Conservation (phyloP, 2,797 vertebrate species). For the Siniperca obscura region DNA sequence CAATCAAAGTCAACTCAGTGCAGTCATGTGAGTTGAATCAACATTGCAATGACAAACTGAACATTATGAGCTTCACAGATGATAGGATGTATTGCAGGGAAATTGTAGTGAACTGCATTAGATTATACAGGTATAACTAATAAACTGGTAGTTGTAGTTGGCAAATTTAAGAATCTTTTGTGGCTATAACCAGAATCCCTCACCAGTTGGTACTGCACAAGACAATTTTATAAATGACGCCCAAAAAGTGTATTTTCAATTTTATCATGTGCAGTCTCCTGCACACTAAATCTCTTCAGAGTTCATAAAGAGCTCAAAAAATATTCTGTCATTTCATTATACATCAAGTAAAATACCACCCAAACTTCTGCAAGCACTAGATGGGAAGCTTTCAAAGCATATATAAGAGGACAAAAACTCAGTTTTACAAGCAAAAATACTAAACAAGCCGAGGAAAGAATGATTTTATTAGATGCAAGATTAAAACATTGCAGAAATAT, state of each 20-base stretch:
- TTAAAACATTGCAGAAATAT: no score
- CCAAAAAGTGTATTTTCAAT: no score
- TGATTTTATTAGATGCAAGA: no score
- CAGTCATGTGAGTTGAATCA: slow-evolving; percentile 9
- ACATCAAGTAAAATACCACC: no score
- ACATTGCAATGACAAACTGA: not conserved
- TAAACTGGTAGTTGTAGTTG: not conserved
- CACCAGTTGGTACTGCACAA: no score
- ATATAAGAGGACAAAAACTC: no score
- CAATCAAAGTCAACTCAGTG: slow-evolving; percentile 2
- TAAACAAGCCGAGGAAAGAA: no score
- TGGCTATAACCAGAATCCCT: slow-evolving; percentile 1
- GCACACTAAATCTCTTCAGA: not conserved
- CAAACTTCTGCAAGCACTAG: no score
- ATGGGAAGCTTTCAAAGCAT: no score
- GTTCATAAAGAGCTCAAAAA: not conserved
- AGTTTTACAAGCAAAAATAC: no score
- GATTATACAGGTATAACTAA: not conserved
- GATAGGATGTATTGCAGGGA: not conserved
- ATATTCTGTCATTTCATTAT: not conserved
- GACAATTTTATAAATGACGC: not conserved
- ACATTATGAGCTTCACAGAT: not conserved
- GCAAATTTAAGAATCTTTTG: no score
- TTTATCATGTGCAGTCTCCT: not conserved
- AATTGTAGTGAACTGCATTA: not conserved